These are phyloP conservation scores for Mesocentrotus franciscanus DNA, from an alignment of 53 echinoderm and acorn worm genomes.

Conservation along the genomic window DNA sequence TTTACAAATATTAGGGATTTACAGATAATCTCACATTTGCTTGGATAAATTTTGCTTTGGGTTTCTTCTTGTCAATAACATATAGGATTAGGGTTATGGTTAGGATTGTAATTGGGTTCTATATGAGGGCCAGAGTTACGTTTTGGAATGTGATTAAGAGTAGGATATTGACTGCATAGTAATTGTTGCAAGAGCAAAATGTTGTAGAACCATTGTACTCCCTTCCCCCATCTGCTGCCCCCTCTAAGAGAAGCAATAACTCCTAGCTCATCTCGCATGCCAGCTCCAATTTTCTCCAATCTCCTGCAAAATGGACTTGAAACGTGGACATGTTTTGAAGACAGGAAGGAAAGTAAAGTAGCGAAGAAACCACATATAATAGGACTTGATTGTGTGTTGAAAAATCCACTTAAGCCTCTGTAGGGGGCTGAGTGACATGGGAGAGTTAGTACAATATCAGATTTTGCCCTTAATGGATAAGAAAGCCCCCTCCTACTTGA, in stretches of 20 bases:
- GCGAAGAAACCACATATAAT: not conserved
- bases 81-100: too few species aligned
- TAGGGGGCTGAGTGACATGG: slow-evolving; percentile 29
- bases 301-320: not conserved
- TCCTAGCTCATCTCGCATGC: not conserved
- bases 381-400: slow-evolving; percentile 42
- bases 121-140: too few species aligned
- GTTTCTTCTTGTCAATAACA: too few species aligned
- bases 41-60: too few species aligned
- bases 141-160: too few species aligned
- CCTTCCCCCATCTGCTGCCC: not conserved
- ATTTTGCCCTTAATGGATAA: not conserved
- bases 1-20: too few species aligned
- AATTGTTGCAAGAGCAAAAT: too few species aligned
- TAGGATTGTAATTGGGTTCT: too few species aligned
- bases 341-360: not conserved
- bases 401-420: slow-evolving; percentile 41
- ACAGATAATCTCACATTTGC: too few species aligned
- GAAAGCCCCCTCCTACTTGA: not conserved
- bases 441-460: slow-evolving; percentile 19
- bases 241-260: not conserved
- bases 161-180: too few species aligned
- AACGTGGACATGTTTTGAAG: not conserved
- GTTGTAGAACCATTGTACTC: too few species aligned
- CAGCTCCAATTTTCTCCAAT: slow-evolving; percentile 42